Conservation (phyloP, 2,113 vertebrate species). For the Ictidomys tridecemlineatus region DNA sequence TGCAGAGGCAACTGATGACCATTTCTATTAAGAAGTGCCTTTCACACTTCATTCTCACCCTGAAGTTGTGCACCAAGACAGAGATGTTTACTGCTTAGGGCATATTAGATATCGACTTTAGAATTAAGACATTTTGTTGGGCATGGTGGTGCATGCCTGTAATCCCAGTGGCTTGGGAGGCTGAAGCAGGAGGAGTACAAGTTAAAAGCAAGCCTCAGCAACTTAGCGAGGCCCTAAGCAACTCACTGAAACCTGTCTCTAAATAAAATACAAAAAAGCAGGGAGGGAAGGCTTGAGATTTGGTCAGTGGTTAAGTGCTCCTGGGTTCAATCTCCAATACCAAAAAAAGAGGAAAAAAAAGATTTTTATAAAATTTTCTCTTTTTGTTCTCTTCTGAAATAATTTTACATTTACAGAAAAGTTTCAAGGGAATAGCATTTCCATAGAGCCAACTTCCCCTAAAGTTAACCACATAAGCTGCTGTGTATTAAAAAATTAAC, state of each 20-base stretch:
- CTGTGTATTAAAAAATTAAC: slow-evolving; percentile 7
- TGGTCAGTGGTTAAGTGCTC: too few species aligned
- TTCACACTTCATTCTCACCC: background rate
- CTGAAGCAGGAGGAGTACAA: too few species aligned
- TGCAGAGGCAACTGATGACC: background rate
- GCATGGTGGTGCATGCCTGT: too few species aligned
- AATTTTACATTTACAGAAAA: slow-evolving; percentile 30
- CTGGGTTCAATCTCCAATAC: too few species aligned
- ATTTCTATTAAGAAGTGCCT: background rate
- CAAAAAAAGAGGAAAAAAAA: background rate
- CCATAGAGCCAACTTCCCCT: background rate
- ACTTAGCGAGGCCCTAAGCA: too few species aligned
- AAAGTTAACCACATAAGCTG: background rate
- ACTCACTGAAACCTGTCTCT: too few species aligned
- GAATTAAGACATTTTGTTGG: background rate
- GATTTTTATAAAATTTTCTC: slow-evolving; percentile 11
- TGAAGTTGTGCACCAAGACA: background rate
- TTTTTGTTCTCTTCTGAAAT: slow-evolving; percentile 42
- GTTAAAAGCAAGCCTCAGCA: too few species aligned
- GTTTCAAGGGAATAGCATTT: background rate
- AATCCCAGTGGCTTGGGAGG: too few species aligned
- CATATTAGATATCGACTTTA: background rate
- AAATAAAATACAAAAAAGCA: too few species aligned
- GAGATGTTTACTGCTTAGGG: background rate
- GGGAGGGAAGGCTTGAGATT: too few species aligned